phyloP scores from a whole-genome alignment of 1,140 invertebrate species.

The Lordiphosa mommai region DNA sequence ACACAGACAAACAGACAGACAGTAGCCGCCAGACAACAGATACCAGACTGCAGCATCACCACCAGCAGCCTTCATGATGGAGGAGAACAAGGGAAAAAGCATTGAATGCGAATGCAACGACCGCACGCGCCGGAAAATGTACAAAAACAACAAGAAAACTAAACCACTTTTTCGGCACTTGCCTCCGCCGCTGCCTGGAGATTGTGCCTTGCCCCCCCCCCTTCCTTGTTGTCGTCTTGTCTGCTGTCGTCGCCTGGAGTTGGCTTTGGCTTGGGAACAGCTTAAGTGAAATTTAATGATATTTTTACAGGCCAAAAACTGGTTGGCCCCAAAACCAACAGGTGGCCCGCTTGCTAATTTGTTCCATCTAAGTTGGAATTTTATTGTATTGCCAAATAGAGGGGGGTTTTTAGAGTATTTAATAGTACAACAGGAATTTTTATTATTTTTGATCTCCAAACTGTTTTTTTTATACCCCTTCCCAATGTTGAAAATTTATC shows the following conservation, averaged over 20 bases:
- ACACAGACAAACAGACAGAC: not conserved
- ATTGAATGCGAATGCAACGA: constrained; percentile 8
- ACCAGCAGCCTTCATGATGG: not conserved
- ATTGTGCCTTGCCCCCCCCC: constrained; percentile 6
- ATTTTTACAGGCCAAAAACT: constrained; percentile 39
- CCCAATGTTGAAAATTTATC: too few relatives aligned
- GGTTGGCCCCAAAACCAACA: constrained; percentile 33
- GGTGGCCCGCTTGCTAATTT: constrained; percentile 55
- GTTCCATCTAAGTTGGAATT: constrained; percentile 48
- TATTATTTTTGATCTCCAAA: too few relatives aligned
- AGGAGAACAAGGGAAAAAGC: not conserved
- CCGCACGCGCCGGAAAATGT: constrained; percentile 38
- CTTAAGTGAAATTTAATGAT: constrained; percentile 74
- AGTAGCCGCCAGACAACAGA: constrained; percentile 9
- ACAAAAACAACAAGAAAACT: constrained; percentile 55
- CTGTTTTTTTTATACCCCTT: too few relatives aligned
- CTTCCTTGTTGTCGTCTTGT: not conserved
- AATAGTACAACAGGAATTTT: too few relatives aligned
- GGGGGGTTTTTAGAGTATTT: too few relatives aligned
- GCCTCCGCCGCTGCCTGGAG: constrained; percentile 24
- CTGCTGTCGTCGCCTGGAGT: constrained; percentile 19
- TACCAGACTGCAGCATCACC: constrained; percentile 1
- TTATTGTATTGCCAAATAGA: constrained; percentile 33
- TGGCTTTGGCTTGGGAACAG: constrained; percentile 29
- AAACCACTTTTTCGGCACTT: constrained; percentile 63